Evolutionary conservation across 2,797 vertebrate genomes (phyloP).

Genomic region (Tympanoctomys barrerae): DNA sequence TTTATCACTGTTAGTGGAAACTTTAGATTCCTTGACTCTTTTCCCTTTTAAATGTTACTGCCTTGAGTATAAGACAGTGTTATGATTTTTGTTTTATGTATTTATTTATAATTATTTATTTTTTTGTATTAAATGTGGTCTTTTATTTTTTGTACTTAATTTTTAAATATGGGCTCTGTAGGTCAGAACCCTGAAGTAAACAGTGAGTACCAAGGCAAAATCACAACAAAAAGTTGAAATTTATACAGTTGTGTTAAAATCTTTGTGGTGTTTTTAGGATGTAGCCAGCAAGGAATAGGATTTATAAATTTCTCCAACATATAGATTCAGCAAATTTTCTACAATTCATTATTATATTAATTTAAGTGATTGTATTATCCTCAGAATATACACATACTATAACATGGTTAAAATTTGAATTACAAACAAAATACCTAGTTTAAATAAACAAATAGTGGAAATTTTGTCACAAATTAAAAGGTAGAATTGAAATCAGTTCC

Average conservation of each 20-base stretch:
- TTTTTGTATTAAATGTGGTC: background rate
- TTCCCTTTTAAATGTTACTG: background rate
- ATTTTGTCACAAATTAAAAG: background rate
- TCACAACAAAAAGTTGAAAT: background rate
- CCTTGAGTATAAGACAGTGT: background rate
- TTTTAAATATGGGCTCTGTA: background rate
- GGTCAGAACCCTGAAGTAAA: background rate
- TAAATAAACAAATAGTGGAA: slow-evolving; percentile 16
- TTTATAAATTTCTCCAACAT: background rate
- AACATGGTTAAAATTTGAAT: slow-evolving; percentile 25
- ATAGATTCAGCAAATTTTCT: slow-evolving; percentile 32
- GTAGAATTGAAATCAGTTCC: slow-evolving; percentile 26
- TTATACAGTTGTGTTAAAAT: background rate
- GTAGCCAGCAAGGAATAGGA: background rate
- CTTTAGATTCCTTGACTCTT: slow-evolving; percentile 3
- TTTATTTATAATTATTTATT: too few relatives aligned
- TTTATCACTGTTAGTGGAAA: background rate
- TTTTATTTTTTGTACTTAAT: background rate
- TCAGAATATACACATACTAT: background rate
- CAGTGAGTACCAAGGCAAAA: background rate
- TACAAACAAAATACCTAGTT: slow-evolving; percentile 11
- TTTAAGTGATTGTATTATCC: background rate
- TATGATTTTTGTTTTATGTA: background rate
- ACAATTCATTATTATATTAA: background rate
- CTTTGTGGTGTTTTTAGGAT: background rate